Percentiles rank a stretch among this genome's conserved stretches.
These are phyloP conservation scores for Bergia puertoricense DNA, from an alignment of 92 coral and sea anemone species.

Conservation along the genomic window DNA sequence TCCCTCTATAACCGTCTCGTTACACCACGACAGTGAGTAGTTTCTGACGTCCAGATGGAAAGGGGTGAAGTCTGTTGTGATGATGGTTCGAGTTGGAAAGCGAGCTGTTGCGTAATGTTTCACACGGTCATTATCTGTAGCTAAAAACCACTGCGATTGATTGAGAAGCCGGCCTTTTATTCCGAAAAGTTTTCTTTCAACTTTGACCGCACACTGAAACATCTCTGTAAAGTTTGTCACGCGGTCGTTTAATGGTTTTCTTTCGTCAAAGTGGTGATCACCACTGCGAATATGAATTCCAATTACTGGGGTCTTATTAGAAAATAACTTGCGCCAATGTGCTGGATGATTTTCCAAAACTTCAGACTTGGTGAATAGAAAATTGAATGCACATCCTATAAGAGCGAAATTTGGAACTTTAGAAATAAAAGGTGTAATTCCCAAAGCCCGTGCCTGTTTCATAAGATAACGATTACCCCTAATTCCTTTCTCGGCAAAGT, in stretches of 20 bases:
- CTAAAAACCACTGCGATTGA: slow-evolving; percentile 74
- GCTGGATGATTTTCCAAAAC: slow-evolving; percentile 55
- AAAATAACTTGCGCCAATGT: slow-evolving; percentile 50
- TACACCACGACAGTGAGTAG: slow-evolving; percentile 36
- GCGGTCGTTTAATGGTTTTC: slow-evolving; percentile 56
- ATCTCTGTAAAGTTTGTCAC: slow-evolving; percentile 47
- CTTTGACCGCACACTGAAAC: slow-evolving; percentile 74
- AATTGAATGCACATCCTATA: slow-evolving; percentile 86
- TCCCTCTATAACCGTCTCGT: slow-evolving; percentile 60
- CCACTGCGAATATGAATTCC: slow-evolving; percentile 89
- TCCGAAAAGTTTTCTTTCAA: slow-evolving; percentile 57
- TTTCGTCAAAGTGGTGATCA: slow-evolving; percentile 74
- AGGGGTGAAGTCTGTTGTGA: slow-evolving; percentile 73
- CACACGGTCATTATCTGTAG: slow-evolving; percentile 73
- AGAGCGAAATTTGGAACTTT: slow-evolving; percentile 60
- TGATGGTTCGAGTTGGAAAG: slow-evolving; percentile 63
- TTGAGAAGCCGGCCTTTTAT: slow-evolving; percentile 15
- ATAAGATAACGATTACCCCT: slow-evolving; percentile 63
- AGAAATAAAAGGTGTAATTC: slow-evolving; percentile 64
- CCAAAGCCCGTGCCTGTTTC: slow-evolving; percentile 65
- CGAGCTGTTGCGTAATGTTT: slow-evolving; percentile 59
- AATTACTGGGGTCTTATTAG: slow-evolving; percentile 54
- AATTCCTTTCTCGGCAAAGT: slow-evolving; percentile 79
- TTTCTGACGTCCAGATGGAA: slow-evolving; percentile 74
- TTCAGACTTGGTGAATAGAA: slow-evolving; percentile 74